phyloP scores from a whole-genome alignment of 1,140 invertebrate genomes.

The Drosophila pectinifera region DNA sequence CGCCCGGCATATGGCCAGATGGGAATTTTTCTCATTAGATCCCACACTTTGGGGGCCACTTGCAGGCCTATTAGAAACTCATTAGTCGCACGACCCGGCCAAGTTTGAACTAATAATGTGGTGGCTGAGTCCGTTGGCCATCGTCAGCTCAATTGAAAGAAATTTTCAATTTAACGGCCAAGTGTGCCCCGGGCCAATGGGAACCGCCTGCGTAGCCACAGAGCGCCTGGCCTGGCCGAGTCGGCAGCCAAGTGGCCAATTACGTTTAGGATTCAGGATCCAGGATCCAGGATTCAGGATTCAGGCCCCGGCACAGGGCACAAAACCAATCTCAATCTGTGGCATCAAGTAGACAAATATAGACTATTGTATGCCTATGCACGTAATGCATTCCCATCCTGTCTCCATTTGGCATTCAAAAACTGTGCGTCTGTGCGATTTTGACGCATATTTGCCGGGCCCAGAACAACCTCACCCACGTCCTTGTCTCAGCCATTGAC shows the following conservation, averaged over 20 bases:
- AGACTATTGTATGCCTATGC: constrained; percentile 65
- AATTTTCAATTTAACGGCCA: constrained; percentile 72
- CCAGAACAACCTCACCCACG: constrained; percentile 31
- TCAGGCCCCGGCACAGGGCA: constrained; percentile 22
- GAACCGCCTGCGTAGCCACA: constrained; percentile 3
- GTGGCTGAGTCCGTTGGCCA: constrained; percentile 14
- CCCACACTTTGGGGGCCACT: constrained; percentile 44
- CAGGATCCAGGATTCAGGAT: constrained; percentile 12
- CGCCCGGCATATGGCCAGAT: constrained; percentile 28
- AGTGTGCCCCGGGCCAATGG: constrained; percentile 23
- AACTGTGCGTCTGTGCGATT: constrained; percentile 82
- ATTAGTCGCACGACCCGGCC: constrained; percentile 61
- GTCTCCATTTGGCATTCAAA: constrained; percentile 81
- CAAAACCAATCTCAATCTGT: constrained; percentile 76
- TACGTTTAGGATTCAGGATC: constrained; percentile 37
- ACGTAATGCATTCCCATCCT: constrained; percentile 34
- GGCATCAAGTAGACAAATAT: constrained; percentile 81
- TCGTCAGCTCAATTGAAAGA: constrained; percentile 59
- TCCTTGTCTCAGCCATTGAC: constrained; percentile 28
- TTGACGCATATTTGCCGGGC: constrained; percentile 80
- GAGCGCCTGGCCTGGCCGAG: constrained; percentile 12
- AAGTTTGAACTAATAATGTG: constrained; percentile 81
- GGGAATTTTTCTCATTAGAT: constrained; percentile 61
- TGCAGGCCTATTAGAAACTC: constrained; percentile 74
- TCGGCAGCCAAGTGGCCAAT: constrained; percentile 64